phyloP scores from a whole-genome alignment of 2,797 vertebrate genomes.

The Lutjanus campechanus region DNA sequence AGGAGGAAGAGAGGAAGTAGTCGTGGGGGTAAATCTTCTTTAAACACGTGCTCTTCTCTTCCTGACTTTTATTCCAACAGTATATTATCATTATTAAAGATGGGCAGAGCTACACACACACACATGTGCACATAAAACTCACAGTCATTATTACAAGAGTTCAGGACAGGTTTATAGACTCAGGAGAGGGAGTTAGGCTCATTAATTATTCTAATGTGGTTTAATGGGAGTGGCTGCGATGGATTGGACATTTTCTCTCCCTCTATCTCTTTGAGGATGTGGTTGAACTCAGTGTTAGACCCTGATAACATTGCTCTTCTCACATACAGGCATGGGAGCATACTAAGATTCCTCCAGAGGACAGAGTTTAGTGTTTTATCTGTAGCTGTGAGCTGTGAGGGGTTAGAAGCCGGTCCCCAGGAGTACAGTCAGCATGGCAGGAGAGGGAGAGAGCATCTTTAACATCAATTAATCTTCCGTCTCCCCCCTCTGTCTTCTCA shows the following conservation, averaged over 20 bases:
- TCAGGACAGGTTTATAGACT: slow-evolving; percentile 79
- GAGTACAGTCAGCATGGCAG: slow-evolving; percentile 56
- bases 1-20: slow-evolving; percentile 45
- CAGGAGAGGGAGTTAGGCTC: slow-evolving; percentile 71
- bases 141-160: slow-evolving; percentile 72
- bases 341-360: slow-evolving; percentile 66
- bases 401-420: slow-evolving; percentile 68
- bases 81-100: slow-evolving; percentile 77
- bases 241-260: slow-evolving; percentile 59
- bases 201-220: slow-evolving; percentile 83
- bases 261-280: slow-evolving; percentile 54
- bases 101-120: slow-evolving; percentile 34
- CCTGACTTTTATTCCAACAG: slow-evolving; percentile 68
- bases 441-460: slow-evolving; percentile 62
- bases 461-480: slow-evolving; percentile 75
- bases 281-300: slow-evolving; percentile 57
- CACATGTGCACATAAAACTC: slow-evolving; percentile 58
- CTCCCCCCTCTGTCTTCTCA: slow-evolving; percentile 44
- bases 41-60: slow-evolving; percentile 59
- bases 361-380: slow-evolving; percentile 77
- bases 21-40: slow-evolving; percentile 65
- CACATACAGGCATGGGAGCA: slow-evolving; percentile 29
- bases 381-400: slow-evolving; percentile 66
- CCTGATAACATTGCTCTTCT: slow-evolving; percentile 64
- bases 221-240: slow-evolving; percentile 70